phyloP scores from a whole-genome alignment of 2,888 invertebrate species.

The Parnassius smintheus region DNA sequence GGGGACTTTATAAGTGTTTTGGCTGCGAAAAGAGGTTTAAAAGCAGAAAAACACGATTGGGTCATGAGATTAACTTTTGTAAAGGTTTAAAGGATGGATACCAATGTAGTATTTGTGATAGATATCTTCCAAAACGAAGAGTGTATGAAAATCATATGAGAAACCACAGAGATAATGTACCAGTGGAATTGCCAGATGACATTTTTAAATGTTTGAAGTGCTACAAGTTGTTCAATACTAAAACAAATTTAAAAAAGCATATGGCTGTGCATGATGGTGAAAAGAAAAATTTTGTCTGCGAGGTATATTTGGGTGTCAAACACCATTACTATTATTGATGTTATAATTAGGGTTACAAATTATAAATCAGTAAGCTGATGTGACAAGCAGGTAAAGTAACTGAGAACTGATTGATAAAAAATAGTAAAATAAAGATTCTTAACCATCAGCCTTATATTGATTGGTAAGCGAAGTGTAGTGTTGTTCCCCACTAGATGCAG shows the following conservation, averaged over 20 bases:
- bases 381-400: too few relatives aligned
- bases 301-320: slow-evolving; percentile 46
- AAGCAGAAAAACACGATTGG: slow-evolving; percentile 47
- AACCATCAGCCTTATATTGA: too few relatives aligned
- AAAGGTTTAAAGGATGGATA: slow-evolving; percentile 63
- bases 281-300: slow-evolving; percentile 64
- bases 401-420: too few relatives aligned
- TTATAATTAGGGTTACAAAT: neutral
- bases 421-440: too few relatives aligned
- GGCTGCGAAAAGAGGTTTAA: slow-evolving; percentile 65
- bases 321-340: neutral
- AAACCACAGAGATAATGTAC: slow-evolving; percentile 51
- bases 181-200: slow-evolving; percentile 47
- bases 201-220: slow-evolving; percentile 63
- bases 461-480: too few relatives aligned
- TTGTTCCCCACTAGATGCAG: too few relatives aligned
- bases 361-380: too few relatives aligned
- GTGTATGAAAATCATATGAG: slow-evolving; percentile 58
- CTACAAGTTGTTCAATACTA: slow-evolving; percentile 48
- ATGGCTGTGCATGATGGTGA: slow-evolving; percentile 42
- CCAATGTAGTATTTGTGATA: slow-evolving; percentile 56
- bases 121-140: slow-evolving; percentile 53
- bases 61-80: slow-evolving; percentile 61
- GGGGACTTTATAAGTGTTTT: slow-evolving; percentile 57
- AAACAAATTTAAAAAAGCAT: slow-evolving; percentile 50